Base-by-base conservation (phyloP, 2,797 vertebrate genomes). In the Melanotaenia nigrans region DNA sequence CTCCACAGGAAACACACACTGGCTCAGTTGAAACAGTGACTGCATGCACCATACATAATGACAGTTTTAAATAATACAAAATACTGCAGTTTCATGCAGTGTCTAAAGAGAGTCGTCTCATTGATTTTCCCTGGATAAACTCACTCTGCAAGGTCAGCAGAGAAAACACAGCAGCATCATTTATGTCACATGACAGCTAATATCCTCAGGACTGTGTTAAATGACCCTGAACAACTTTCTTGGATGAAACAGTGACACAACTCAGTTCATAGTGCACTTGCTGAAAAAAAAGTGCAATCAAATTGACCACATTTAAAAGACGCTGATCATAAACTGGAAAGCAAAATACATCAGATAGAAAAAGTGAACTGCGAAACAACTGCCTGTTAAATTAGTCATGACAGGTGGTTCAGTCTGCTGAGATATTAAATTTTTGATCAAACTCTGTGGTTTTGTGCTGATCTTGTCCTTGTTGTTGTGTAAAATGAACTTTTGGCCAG, bases 401-500 rank as follows among this genome's bases (percentile, higher is more conserved):
- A 5, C 14, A 49, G 20, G 20, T 61, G 20, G n/a, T 56, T 51
- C 63, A 45, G 3, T 42, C 22, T 32, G n/a, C 33, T 54, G 65
- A 62, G 59, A 14, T 36, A 2, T 77, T 68, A 45, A 33, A 73
- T 77, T 75, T 68, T 10, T 55, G 69, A 70, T 76, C 68, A 75
- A 75, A 79, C 45, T 55, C 58, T 53, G 57, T 55, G 65, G 73
- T 79, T 87, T 67, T 6, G 40, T 16, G 61, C 55, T 45, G 60
- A 60, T 62, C 67, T 81, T 40, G 84, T 82, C 85, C 84, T 87
- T 88, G 84, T 79, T 64, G 72, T 70, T 51, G 84, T 64, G 51
- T 76, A 53, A 83, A 80, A 78, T 70, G 70, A 77, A 78, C 76
- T 77, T 58, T 25, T 25, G 67, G 85, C 82, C 94, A 94, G 91